Evolutionary conservation across 2,113 vertebrate species (phyloP), one percentile per base, ranked within the genome.

Genomic region (Gymnarchus niloticus): DNA sequence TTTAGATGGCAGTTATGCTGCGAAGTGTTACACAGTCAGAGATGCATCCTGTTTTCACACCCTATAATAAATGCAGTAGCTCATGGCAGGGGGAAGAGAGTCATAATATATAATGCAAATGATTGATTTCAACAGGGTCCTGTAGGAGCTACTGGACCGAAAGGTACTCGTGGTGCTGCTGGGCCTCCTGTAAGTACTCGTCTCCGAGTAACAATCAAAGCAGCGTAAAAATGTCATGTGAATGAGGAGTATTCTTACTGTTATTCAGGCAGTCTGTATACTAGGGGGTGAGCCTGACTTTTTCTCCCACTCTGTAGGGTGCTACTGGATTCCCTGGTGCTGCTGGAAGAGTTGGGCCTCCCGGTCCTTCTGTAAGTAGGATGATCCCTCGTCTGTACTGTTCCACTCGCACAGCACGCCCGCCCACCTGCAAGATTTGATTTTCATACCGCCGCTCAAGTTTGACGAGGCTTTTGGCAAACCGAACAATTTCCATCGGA

Each of bases 171-270:
- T 0, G 98, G 98, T 87, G 87, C 95, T 0, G 93, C 96, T 87
- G 98, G 98, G 92, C 96, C 98, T 87, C 96, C 98, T 96, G 98
- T 99, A 89, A 98, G 97, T 96, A 86, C 85, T 25, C n/a, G 12
- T 33, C 10, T 59, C n/a, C 12, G 7, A 21, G 41, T 25, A 73
- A 84, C n/a, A 25, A 14, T 48, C 44, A 25, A 41, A 51, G n/a
- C n/a, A n/a, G n/a, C n/a, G n/a, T n/a, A 25, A 37, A 14, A 73
- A 6, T 73, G 65, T 73, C 5, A 6, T 5, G 14, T 73, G 6
- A 73, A 28, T 73, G 12, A 19, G 65, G 61, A 19, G 4, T 41
- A 6, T 33, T 19, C 3, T 69, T 69, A 69, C 10, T 37, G 17
- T 37, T 37, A 69, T 37, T 25, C 61, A 69, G 6, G 14, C 4